Evolutionary conservation across 2,888 invertebrate genomes (phyloP).

Genomic region (Acronicta alni): DNA sequence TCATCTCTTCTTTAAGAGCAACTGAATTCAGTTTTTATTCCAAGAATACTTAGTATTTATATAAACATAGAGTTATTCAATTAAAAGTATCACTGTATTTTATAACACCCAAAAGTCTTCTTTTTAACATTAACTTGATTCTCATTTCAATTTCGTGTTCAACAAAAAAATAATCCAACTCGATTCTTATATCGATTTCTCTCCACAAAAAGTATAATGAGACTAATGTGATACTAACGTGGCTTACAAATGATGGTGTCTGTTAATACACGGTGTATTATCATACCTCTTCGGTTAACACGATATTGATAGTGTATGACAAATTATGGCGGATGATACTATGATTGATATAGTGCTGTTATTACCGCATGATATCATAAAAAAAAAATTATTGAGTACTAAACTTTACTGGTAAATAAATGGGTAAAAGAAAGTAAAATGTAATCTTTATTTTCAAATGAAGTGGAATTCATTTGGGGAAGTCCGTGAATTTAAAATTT

Average conservation of each 20-base stretch:
- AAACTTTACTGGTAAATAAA: too few species aligned
- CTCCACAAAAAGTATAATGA: constrained; percentile 6
- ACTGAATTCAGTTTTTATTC: too few species aligned
- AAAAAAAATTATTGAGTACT: too few species aligned
- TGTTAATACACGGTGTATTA: constrained; percentile 53
- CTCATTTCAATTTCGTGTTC: constrained; percentile 33
- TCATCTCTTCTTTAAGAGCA: too few species aligned
- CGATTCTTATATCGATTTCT: constrained; percentile 23
- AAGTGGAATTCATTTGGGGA: too few species aligned
- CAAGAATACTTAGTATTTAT: too few species aligned
- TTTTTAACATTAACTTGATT: neutral
- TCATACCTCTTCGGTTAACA: constrained; percentile 54
- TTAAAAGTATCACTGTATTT: too few species aligned
- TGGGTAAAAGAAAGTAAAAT: too few species aligned
- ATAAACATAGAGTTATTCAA: too few species aligned
- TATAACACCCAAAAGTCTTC: too few species aligned
- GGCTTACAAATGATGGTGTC: constrained; percentile 47
- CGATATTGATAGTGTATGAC: constrained; percentile 52
- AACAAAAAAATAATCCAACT: constrained; percentile 51
- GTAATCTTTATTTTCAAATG: too few species aligned
- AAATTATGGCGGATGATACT: constrained; percentile 31
- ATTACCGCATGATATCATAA: constrained; percentile 3
- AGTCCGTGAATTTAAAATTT: too few species aligned
- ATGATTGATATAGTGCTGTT: constrained; percentile 31
- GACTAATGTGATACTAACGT: constrained; percentile 20